phyloP scores from a whole-genome alignment of 2,113 vertebrate species.

The Syngnathus floridae region DNA sequence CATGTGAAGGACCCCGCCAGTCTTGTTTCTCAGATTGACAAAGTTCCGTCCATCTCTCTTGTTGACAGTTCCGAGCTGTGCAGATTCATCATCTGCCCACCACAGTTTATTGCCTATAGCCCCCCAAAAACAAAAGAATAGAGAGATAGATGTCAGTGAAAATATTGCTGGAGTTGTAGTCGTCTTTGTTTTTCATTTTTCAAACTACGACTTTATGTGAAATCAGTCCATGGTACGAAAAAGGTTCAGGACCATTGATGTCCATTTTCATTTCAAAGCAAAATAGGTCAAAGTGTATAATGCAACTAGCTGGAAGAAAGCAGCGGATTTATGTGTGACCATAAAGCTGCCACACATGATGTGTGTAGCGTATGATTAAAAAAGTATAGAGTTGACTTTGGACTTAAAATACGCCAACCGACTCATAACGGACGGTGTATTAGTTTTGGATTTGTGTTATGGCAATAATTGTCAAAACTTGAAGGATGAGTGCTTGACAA shows the following conservation, averaged over 20 bases:
- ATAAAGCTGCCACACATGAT: background rate
- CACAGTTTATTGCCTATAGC: constrained; percentile 87
- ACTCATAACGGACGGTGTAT: background rate
- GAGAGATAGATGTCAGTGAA: no score
- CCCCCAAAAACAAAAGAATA: background rate
- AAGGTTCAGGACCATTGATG: no score
- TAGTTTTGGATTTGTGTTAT: background rate
- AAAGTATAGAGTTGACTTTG: background rate
- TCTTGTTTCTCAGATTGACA: constrained; percentile 86
- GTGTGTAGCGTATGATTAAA: background rate
- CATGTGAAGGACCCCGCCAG: constrained; percentile 91
- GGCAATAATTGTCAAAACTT: background rate
- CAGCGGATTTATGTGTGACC: background rate
- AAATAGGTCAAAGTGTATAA: background rate
- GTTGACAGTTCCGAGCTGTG: constrained; percentile 85
- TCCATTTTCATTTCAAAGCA: background rate
- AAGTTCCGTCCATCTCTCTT: constrained; percentile 87
- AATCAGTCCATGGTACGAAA: no score
- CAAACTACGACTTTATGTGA: no score
- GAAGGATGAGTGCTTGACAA: background rate
- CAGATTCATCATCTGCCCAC: constrained; percentile 94
- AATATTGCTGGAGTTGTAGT: no score
- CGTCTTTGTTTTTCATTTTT: no score
- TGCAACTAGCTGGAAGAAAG: background rate
- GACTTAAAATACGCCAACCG: background rate